These are phyloP conservation scores for Nycticryphes semicollaris DNA, from an alignment of 2,113 vertebrate genomes.

Conservation along the genomic window DNA sequence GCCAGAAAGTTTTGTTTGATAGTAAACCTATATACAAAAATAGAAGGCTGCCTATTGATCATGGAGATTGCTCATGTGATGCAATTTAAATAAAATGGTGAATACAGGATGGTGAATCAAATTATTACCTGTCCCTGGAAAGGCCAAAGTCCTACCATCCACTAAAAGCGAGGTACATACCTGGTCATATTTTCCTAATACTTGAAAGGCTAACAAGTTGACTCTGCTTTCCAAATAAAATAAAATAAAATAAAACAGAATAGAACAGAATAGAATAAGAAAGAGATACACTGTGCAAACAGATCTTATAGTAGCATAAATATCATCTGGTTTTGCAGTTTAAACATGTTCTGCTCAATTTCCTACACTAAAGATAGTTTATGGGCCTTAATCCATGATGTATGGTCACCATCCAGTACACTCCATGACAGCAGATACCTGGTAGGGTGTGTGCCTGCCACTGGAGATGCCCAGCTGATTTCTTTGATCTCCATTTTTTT, in stretches of 20 bases:
- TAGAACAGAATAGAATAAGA: not conserved
- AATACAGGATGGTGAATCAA: not conserved
- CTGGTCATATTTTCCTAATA: not conserved
- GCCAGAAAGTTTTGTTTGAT: not conserved
- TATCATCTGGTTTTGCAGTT: constrained; percentile 53
- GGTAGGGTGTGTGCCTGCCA: constrained; percentile 47
- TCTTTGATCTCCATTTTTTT: constrained; percentile 65
- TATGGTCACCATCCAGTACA: constrained; percentile 31
- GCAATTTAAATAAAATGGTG: not conserved
- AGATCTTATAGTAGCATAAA: constrained; percentile 34
- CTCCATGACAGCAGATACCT: constrained; percentile 29
- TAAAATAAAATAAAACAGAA: not conserved
- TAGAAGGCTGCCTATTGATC: not conserved
- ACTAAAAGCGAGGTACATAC: not conserved
- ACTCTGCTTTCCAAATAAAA: not conserved
- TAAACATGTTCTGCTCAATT: constrained; percentile 53
- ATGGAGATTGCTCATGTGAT: not conserved
- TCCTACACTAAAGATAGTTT: constrained; percentile 53
- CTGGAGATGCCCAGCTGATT: constrained; percentile 48
- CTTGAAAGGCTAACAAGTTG: not conserved
- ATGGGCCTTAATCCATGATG: constrained; percentile 5
- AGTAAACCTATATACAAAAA: not conserved
- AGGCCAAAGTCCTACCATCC: not conserved
- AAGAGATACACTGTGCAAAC: not conserved
- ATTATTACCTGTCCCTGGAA: not conserved